These are phyloP conservation scores for Mormoops blainvillei DNA, from an alignment of 2,113 vertebrate species.

Conservation along the genomic window DNA sequence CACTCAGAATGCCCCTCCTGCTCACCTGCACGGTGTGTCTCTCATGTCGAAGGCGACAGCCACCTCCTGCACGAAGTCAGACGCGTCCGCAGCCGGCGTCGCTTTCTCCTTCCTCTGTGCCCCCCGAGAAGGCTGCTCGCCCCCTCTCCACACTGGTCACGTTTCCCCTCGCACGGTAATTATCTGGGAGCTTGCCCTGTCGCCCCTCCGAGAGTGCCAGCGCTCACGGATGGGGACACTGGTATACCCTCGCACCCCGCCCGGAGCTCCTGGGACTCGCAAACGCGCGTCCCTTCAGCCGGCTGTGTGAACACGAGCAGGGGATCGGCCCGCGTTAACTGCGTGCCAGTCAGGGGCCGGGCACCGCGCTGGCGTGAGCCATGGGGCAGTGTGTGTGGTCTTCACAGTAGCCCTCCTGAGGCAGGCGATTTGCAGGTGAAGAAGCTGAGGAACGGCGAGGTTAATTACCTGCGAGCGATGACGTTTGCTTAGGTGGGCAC, in stretches of 20 bases:
- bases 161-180: background rate
- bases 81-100: background rate
- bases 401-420: background rate
- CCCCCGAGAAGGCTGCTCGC: background rate
- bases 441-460: background rate
- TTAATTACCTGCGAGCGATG: background rate
- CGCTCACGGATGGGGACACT: background rate
- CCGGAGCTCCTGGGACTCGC: background rate
- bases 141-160: background rate
- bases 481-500: background rate
- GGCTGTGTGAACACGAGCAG: background rate
- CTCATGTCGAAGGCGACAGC: background rate
- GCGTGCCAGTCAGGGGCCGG: background rate
- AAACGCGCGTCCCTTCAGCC: background rate
- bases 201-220: background rate
- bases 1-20: background rate
- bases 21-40: background rate
- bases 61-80: background rate
- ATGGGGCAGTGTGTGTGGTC: background rate
- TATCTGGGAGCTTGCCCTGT: background rate
- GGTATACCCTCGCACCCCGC: background rate
- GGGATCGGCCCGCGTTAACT: background rate
- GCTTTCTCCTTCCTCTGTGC: background rate
- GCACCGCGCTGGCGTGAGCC: background rate
- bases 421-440: background rate